Evolutionary conservation across 2,113 vertebrate genomes (phyloP).

Genomic region (Cyprinodon brontotheroides): DNA sequence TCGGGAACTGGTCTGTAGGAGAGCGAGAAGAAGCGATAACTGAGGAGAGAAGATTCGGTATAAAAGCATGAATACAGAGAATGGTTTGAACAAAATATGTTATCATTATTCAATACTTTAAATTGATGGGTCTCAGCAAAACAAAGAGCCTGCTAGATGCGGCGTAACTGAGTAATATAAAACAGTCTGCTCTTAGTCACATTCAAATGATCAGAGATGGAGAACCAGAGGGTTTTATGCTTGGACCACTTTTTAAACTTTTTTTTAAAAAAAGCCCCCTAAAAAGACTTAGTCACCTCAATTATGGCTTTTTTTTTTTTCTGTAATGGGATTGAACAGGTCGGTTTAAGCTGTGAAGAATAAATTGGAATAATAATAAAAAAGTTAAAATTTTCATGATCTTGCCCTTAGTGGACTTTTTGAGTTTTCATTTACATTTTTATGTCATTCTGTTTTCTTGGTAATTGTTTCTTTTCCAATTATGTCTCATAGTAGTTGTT

Average conservation of each 20-base stretch:
- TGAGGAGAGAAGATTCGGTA: background rate
- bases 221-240: background rate
- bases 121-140: background rate
- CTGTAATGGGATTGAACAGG: background rate
- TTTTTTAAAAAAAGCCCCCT: background rate
- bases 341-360: background rate
- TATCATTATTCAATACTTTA: background rate
- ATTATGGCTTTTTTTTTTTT: background rate
- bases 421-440: too few relatives aligned
- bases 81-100: background rate
- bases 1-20: constrained; percentile 91
- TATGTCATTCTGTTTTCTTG: too few relatives aligned
- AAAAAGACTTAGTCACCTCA: background rate
- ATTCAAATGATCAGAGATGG: background rate
- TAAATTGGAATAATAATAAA: too few relatives aligned
- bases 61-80: background rate
- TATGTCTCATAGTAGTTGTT: too few relatives aligned
- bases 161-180: too few relatives aligned
- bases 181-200: too few relatives aligned
- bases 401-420: too few relatives aligned
- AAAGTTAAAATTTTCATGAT: too few relatives aligned
- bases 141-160: accelerated
- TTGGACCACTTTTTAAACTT: background rate
- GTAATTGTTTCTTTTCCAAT: too few relatives aligned
- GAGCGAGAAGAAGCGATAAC: background rate